phyloP scores from a whole-genome alignment of 2,113 vertebrate genomes.

The Gasterosteus aculeatus region DNA sequence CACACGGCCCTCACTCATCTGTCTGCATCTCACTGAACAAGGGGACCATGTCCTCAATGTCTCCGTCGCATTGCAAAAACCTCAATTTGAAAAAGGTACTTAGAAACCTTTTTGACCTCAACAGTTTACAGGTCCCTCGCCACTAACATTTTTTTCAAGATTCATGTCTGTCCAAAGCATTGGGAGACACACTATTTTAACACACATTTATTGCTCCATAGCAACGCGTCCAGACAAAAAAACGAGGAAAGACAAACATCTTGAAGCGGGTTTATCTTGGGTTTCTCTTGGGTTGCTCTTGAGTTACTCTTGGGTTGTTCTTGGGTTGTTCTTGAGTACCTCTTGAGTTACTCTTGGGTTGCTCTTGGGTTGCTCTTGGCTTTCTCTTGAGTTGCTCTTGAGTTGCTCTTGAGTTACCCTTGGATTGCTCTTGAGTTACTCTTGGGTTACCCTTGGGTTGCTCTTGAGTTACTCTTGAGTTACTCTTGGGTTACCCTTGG shows the following conservation, averaged over 20 bases:
- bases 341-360: not conserved
- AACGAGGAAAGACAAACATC: constrained; percentile 1
- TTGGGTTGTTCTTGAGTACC: not conserved
- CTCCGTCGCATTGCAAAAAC: constrained; percentile 45
- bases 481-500: not conserved
- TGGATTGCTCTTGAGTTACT: too few species aligned
- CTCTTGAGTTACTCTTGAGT: not conserved
- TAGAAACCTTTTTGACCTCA: constrained; percentile 11
- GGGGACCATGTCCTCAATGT: not conserved
- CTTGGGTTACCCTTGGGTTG: too few species aligned
- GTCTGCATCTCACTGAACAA: constrained; percentile 9
- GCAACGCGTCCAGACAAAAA: constrained; percentile 46
- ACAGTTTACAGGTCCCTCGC: constrained; percentile 25
- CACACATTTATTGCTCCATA: constrained; percentile 70
- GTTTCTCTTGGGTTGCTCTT: constrained; percentile 3
- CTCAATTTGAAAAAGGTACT: constrained; percentile 24
- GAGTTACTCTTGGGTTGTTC: not conserved
- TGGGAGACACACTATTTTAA: constrained; percentile 49
- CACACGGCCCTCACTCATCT: not conserved
- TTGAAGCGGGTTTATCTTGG: constrained; percentile 22
- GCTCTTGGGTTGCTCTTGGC: constrained; percentile 1
- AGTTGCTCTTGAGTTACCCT: not conserved
- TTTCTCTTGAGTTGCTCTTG: not conserved
- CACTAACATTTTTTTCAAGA: not conserved
- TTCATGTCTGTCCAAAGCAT: constrained; percentile 19